Evolutionary conservation across 2,888 invertebrate genomes (phyloP).

Genomic region (Lucinisca nassula): DNA sequence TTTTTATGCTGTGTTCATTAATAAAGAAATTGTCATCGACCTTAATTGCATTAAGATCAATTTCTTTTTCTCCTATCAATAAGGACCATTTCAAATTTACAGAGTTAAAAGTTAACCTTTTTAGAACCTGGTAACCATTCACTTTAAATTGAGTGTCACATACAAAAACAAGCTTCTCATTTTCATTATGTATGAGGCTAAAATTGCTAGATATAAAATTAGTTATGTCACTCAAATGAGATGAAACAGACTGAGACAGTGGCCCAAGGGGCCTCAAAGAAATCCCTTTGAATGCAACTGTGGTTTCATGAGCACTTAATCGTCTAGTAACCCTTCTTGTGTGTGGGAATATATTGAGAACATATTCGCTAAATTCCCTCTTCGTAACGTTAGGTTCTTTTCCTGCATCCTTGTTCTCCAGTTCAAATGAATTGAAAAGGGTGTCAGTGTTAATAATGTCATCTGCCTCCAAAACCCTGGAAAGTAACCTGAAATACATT

Average conservation of each 20-base stretch:
- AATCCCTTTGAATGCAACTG: too few species aligned
- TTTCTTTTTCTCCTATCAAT: constrained; percentile 3
- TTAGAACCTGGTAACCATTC: background rate
- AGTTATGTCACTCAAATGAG: too few species aligned
- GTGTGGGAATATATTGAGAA: background rate
- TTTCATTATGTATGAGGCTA: background rate
- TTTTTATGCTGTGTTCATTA: background rate
- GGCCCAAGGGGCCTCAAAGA: too few species aligned
- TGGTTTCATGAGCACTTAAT: background rate
- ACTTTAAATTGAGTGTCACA: background rate
- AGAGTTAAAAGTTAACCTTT: background rate
- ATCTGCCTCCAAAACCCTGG: background rate
- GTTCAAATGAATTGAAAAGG: background rate
- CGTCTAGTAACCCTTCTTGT: background rate
- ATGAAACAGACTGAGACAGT: too few species aligned
- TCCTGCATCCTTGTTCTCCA: background rate
- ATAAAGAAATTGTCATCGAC: background rate
- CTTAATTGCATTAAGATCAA: background rate
- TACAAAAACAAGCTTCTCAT: background rate
- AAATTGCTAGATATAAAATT: background rate
- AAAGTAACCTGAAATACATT: constrained; percentile 7
- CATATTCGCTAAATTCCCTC: background rate
- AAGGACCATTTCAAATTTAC: constrained; percentile 12
- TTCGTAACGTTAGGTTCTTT: background rate
- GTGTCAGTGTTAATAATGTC: background rate